phyloP scores from a whole-genome alignment of 2,888 invertebrate species.

The Lithophane semibrunnea region DNA sequence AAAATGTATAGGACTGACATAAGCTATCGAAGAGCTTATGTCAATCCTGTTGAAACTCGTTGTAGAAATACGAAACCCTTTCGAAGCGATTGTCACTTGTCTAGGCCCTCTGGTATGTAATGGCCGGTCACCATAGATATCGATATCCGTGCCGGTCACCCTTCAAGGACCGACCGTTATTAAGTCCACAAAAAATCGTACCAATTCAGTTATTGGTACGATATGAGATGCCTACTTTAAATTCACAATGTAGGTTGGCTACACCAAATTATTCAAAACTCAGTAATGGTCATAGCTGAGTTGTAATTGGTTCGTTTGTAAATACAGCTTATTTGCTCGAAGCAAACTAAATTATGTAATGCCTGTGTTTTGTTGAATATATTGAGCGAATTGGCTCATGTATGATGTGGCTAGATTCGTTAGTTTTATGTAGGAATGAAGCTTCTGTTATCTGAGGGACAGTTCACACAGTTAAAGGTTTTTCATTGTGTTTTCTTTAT shows the following conservation, averaged over 20 bases:
- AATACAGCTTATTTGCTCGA: conserved; percentile 23
- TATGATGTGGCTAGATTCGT: background rate
- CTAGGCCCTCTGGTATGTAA: no score
- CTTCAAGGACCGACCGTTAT: background rate
- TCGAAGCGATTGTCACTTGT: no score
- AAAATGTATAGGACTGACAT: no score
- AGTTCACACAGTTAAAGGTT: no score
- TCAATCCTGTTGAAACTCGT: no score
- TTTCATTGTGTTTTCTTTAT: no score
- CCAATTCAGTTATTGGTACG: background rate
- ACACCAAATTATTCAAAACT: conserved; percentile 26
- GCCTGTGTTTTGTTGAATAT: background rate
- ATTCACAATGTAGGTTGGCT: conserved; percentile 14
- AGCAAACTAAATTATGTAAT: conserved; percentile 30
- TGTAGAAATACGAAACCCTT: no score
- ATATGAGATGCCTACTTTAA: background rate
- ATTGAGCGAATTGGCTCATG: background rate
- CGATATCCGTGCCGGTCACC: background rate
- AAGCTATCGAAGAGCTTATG: no score
- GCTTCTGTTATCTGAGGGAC: background rate
- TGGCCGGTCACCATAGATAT: background rate
- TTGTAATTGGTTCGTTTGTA: conserved; percentile 20
- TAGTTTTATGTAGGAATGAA: background rate
- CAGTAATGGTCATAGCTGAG: conserved; percentile 11
- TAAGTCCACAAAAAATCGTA: background rate